phyloP scores from a whole-genome alignment of 2,797 vertebrate species.

The Apodemus agrarius region DNA sequence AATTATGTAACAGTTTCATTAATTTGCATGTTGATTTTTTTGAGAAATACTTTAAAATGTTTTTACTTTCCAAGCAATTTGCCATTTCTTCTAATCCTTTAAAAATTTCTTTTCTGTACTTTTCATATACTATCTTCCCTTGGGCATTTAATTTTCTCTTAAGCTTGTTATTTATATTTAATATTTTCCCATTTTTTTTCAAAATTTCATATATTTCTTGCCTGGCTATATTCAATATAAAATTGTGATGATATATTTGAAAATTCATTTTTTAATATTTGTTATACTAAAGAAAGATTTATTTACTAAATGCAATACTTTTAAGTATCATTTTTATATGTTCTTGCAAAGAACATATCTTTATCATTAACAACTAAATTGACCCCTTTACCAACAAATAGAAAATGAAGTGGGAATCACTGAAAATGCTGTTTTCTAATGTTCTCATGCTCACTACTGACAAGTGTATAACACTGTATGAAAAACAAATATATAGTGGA shows the following conservation, averaged over 20 bases:
- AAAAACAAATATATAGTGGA: not conserved
- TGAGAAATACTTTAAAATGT: not conserved
- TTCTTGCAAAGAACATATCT: not conserved
- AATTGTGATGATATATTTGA: not conserved
- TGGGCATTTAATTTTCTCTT: not conserved
- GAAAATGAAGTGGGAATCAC: not conserved
- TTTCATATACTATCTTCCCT: not conserved
- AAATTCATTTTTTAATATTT: not conserved
- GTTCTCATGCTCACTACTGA: rapidly evolving
- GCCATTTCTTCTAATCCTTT: not conserved
- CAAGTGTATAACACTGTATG: not conserved
- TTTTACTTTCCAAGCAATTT: not conserved
- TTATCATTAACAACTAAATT: not conserved
- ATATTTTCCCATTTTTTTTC: not conserved
- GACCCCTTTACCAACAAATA: too few relatives aligned
- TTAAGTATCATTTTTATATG: not conserved
- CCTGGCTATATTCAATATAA: not conserved
- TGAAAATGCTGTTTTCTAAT: not conserved
- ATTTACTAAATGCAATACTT: not conserved
- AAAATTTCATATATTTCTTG: not conserved
- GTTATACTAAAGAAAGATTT: not conserved
- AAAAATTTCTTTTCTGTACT: not conserved
- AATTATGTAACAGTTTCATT: not conserved
- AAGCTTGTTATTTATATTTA: not conserved
- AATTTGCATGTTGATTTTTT: not conserved